Base-by-base conservation (phyloP, 1,140 invertebrate genomes). In the Camponotus floridanus region DNA sequence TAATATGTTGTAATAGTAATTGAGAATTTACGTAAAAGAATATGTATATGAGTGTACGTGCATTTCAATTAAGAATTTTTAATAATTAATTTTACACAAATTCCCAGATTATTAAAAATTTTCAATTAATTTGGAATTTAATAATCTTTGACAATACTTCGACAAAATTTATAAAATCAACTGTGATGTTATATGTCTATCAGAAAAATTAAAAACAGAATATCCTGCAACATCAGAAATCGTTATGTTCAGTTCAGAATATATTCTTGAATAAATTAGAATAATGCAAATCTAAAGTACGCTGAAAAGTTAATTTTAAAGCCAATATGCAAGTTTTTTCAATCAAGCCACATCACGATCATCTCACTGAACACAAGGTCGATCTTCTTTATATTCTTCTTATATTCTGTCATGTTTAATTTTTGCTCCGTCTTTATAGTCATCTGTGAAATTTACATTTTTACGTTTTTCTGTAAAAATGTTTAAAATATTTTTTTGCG, bases 401-500 rank as follows among this genome's bases (percentile, higher is more conserved):
- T 26, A 26, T 26, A 26, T 26, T 26, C 26, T 26, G 39, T 81
- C 67, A 45, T 51, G 61, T 67, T 81, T 71, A 71, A 81, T 81
- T 81, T 59, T 71, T 65, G 51, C 79, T 61, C 67, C 67, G 36
- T 26, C 67, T 36, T 67, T 13, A 26, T 64, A 15, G 62, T 62
- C 65, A 81, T 81, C 67, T 39, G 67, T 81, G 51, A 81, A 71
- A 81, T 61, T 81, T 61, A 71, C 55, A 15, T 36, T 81, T 81
- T 67, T n/a, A n/a, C n/a, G 31, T 51, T 80, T 26, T 26, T 26
- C 26, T 26, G 0, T 26, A 33, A 26, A 62, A 21, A 76, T 33
- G 4, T 45, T 18, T 26, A 1, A 59, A 21, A 74, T 8, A 31
- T 36, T 21, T 55, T 7, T 18, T n/a, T 2, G n/a, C 3, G 36